Percentiles rank a stretch among this genome's conserved stretches.
These are phyloP conservation scores for Amblyopsis rosae DNA, from an alignment of 2,113 vertebrate species.

Conservation along the genomic window DNA sequence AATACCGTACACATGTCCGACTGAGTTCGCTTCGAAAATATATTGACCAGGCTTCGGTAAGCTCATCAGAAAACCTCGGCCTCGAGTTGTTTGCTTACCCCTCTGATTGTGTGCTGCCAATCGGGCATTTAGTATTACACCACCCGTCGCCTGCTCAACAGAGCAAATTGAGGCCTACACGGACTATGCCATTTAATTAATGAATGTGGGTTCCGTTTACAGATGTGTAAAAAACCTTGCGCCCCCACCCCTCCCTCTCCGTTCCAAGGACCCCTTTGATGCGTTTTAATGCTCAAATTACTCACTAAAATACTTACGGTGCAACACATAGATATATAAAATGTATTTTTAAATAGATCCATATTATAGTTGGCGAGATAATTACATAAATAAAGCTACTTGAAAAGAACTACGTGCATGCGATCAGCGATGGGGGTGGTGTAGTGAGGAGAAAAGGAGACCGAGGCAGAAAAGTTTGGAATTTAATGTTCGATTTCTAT, in stretches of 20 bases:
- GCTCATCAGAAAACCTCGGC: slow-evolving; percentile 60
- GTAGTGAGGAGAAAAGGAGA: slow-evolving; percentile 56
- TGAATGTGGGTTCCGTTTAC: slow-evolving; percentile 76
- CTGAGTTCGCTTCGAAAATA: slow-evolving; percentile 21
- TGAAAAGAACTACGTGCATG: slow-evolving; percentile 64
- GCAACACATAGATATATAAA: slow-evolving; percentile 64
- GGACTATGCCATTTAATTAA: slow-evolving; percentile 80
- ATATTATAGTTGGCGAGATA: slow-evolving; percentile 64
- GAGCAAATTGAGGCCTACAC: slow-evolving; percentile 79
- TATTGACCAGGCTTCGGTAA: slow-evolving; percentile 31
- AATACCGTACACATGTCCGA: slow-evolving; percentile 7
- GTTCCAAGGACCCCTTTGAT: slow-evolving; percentile 53
- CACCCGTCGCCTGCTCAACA: slow-evolving; percentile 72
- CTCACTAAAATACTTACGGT: slow-evolving; percentile 40
- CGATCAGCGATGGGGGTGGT: slow-evolving; percentile 67
- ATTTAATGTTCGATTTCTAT: slow-evolving; percentile 72
- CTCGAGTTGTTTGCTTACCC: slow-evolving; percentile 73
- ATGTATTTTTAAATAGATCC: slow-evolving; percentile 56
- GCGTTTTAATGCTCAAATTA: slow-evolving; percentile 48
- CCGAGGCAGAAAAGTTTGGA: slow-evolving; percentile 73
- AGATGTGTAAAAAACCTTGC: slow-evolving; percentile 76
- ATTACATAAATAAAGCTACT: slow-evolving; percentile 64
- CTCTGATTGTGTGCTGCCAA: slow-evolving; percentile 64
- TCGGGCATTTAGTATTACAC: slow-evolving; percentile 64
- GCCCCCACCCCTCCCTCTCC: slow-evolving; percentile 52